phyloP scores from a whole-genome alignment of 1,140 invertebrate species.

The Calephelis nemesis region DNA sequence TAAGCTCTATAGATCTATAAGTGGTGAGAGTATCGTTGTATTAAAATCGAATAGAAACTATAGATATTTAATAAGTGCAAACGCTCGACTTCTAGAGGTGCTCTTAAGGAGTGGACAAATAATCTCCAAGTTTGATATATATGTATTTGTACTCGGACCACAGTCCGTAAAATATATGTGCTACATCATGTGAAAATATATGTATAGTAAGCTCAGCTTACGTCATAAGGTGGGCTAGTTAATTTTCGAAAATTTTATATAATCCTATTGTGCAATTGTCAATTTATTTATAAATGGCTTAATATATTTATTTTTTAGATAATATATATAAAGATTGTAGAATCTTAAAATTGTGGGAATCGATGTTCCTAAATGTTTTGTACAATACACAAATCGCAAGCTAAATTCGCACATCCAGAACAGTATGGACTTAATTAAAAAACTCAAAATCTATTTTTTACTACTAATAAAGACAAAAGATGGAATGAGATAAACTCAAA shows the following conservation, averaged over 20 bases:
- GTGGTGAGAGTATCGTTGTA: too few species aligned
- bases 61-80: too few species aligned
- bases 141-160: background rate
- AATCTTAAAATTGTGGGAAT: constrained; percentile 53
- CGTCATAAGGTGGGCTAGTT: constrained; percentile 47
- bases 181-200: constrained; percentile 45
- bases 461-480: too few species aligned
- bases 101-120: too few species aligned
- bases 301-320: constrained; percentile 76
- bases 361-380: constrained; percentile 72
- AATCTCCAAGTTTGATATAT: background rate
- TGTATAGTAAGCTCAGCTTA: constrained; percentile 57
- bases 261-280: constrained; percentile 70
- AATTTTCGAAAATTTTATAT: constrained; percentile 66
- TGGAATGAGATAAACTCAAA: too few species aligned
- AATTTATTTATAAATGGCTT: constrained; percentile 74
- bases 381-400: constrained; percentile 58
- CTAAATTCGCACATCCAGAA: constrained; percentile 32
- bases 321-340: constrained; percentile 40
- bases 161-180: constrained; percentile 27
- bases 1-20: too few species aligned
- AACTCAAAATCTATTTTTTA: too few species aligned
- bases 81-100: too few species aligned
- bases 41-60: too few species aligned
- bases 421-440: too few species aligned